Base-by-base conservation (phyloP, 1,140 invertebrate genomes). In the Zaprionus tsacasi region DNA sequence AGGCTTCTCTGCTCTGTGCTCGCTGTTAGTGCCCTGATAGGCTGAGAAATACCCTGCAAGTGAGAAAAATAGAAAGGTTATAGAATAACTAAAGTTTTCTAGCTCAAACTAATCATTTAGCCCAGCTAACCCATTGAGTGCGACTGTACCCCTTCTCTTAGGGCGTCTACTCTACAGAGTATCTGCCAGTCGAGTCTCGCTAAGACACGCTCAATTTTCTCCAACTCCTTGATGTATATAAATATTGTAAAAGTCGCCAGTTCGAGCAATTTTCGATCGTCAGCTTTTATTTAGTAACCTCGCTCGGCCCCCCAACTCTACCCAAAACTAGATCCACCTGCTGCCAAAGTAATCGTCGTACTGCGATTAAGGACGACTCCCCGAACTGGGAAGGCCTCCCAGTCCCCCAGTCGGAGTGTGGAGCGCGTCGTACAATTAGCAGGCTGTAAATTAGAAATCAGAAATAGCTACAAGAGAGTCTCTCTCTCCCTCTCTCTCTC, bases 391-490 rank as follows among this genome's bases (percentile, higher is more conserved):
- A 17, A 3, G 17, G 45, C 17, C 45, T 50, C 45, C 17, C 45
- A 25, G 45, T 48, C 43, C n/a, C n/a, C n/a, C n/a, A n/a, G n/a
- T n/a, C n/a, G n/a, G n/a, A n/a, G n/a, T 1, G 25, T 4, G 55
- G 61, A 73, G 79, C 73, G 13, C 38, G 38, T 45, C 40, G 76
- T 78, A 82, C 83, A 91, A 91, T 89, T 91, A 89, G 71, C 79
- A 70, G 85, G 66, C 75, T 76, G 83, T 88, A 88, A 89, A 86
- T 85, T 82, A 73, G 70, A 81, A 87, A 79, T 83, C 76, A 74
- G 72, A 82, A 75, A 74, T 70, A 69, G 66, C 61, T 45, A 65
- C 69, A 66, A 66, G 40, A 13, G 17, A 21, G 58, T 27, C 43
- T 50, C 33, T 21, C 21, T 21, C 21, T 2, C n/a, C 48, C 10